A percentile compares a stretch with the other conserved stretches of the same genome.
Evolutionary conservation across 2,113 vertebrate species (phyloP).

Genomic region (Oophaga pumilio): DNA sequence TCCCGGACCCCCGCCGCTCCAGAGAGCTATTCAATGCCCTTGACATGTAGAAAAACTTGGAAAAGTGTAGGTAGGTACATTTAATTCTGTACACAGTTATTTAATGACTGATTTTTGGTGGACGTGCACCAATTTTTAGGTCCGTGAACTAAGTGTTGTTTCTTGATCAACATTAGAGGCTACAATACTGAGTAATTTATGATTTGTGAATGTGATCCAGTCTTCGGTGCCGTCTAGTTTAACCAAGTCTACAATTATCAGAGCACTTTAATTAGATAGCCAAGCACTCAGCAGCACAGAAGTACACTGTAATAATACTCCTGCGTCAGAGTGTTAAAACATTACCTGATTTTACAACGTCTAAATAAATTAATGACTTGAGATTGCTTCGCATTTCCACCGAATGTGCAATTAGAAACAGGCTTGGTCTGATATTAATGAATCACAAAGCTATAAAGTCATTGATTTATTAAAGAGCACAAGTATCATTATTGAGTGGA

Average conservation of each 20-base stretch:
- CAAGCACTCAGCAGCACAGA: conserved; percentile 14
- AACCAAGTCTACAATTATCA: conserved; percentile 30
- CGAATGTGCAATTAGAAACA: conserved; percentile 3
- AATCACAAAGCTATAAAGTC: not conserved
- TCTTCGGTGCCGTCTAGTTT: not conserved
- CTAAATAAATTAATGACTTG: conserved; percentile 32
- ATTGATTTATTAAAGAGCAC: not conserved
- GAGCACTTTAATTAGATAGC: conserved; percentile 29
- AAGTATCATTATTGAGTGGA: not conserved
- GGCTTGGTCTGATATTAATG: conserved; percentile 7
- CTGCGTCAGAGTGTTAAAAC: conserved; percentile 34
- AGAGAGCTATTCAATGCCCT: too few relatives aligned
- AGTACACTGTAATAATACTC: conserved; percentile 37
- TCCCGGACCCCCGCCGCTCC: too few relatives aligned
- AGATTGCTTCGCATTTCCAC: conserved; percentile 1
- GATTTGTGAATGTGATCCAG: conserved; percentile 1
- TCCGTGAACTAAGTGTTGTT: not conserved
- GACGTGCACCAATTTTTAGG: too few relatives aligned
- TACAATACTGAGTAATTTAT: not conserved
- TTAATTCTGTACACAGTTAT: too few relatives aligned
- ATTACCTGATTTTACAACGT: conserved; percentile 34
- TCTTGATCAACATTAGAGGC: not conserved
- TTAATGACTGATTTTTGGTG: too few relatives aligned
- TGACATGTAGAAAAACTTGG: too few relatives aligned
- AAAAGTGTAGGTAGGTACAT: too few relatives aligned